Base-by-base conservation (phyloP, 2,113 vertebrate species). In the Speoplatyrhinus poulsoni region DNA sequence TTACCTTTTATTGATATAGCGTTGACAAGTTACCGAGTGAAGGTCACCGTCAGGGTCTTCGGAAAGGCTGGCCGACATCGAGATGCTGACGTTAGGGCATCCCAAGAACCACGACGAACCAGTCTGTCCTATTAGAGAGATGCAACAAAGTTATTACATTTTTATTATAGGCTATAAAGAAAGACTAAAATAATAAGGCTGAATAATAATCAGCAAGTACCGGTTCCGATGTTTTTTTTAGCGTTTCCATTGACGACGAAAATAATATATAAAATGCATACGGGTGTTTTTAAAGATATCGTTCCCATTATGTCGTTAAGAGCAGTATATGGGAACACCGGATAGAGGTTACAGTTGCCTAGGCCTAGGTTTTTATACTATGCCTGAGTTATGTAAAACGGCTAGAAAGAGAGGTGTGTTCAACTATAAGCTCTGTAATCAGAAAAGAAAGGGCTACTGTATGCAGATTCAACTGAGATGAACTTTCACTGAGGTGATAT, bases 1-100 rank as follows among this genome's bases (percentile, higher is more conserved):
- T 80, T 36, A 92, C 90, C 89, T 72, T 33, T 69, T 68, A 66
- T 84, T 75, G 62, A 80, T 70, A 66, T 84, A 87, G 58, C 32
- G 47, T 0, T n/a, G 77, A 19, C 59, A 88, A 65, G 55, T 16
- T 33, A 60, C 67, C 73, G 81, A 81, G 75, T 87, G 77, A 81
- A 80, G 85, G 72, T 77, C 79, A 83, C 19, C 9, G 32, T 9
- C 36, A 10, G 3, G 7, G 57, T 56, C 26, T 47, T 46, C 19
- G 16, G 58, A 0, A 5, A 81, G 62, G 10, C 46, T 0, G 46
- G 9, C 17, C 12, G 33, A 8, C 26, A 8, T 17, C 13, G 46
- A 9, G 15, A 52, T 12, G 72, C 62, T 56, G 60, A 52, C 46
- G 33, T 46, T 6, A 50, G 70, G 33, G 65, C 86, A 87, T 0